Percentiles rank a stretch among this genome's conserved stretches.
Evolutionary conservation across 2,797 vertebrate genomes (phyloP).

Genomic region (Lates japonicus): DNA sequence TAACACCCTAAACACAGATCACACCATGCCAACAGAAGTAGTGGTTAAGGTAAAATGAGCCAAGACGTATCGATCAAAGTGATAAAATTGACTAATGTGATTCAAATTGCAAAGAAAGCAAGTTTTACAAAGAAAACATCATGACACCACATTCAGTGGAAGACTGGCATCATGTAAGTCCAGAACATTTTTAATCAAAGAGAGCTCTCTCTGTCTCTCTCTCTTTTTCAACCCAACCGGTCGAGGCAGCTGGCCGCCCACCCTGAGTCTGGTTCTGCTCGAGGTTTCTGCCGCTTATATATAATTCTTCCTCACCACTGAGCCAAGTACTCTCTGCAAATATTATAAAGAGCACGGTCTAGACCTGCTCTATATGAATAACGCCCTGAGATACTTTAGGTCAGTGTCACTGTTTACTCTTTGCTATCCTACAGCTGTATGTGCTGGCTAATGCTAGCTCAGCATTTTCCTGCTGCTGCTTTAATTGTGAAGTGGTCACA

Average conservation of each 20-base stretch:
- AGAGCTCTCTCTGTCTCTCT: too few relatives aligned
- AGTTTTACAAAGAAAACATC: not conserved
- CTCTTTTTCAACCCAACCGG: too few relatives aligned
- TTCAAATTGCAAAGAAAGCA: not conserved
- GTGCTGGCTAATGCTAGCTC: not conserved
- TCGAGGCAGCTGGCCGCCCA: too few relatives aligned
- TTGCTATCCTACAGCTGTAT: not conserved
- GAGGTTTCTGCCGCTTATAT: too few relatives aligned
- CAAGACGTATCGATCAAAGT: not conserved
- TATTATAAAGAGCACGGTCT: too few relatives aligned
- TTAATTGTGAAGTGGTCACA: slow-evolving; percentile 5
- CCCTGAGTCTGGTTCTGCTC: too few relatives aligned
- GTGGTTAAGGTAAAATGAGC: not conserved
- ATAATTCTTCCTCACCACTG: too few relatives aligned
- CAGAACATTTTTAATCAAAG: not conserved
- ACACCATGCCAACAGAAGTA: not conserved
- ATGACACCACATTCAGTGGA: not conserved
- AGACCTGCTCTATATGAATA: too few relatives aligned
- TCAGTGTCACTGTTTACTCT: not conserved
- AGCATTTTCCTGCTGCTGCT: not conserved
- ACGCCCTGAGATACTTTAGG: too few relatives aligned
- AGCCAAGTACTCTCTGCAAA: too few relatives aligned
- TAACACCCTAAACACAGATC: not conserved
- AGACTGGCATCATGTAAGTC: not conserved
- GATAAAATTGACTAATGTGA: not conserved